Percentiles rank a stretch among this genome's conserved stretches.
phyloP scores from a whole-genome alignment of 2,113 vertebrate genomes.

The Actinemys pallida region DNA sequence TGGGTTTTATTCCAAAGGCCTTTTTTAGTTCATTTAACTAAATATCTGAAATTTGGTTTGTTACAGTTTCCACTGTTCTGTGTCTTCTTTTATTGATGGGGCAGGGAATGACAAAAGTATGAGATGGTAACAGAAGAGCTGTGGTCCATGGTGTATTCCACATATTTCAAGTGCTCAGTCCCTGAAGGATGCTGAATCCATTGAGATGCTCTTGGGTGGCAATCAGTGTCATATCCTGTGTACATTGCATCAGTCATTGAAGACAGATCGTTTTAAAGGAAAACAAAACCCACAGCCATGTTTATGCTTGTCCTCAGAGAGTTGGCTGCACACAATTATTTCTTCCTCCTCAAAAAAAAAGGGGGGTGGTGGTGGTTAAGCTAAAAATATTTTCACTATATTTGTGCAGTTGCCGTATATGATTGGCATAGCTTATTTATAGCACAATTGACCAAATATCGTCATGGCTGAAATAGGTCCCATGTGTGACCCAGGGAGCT shows the following conservation, averaged over 20 bases:
- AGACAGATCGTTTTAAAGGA: neutral
- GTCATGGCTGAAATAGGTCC: rapidly evolving
- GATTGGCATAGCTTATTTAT: neutral
- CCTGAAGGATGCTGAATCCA: neutral
- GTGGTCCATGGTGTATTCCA: neutral
- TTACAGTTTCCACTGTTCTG: rapidly evolving
- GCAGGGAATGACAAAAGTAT: neutral
- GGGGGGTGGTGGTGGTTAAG: neutral
- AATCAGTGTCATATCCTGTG: neutral
- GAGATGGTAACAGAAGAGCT: neutral
- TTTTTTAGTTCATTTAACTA: neutral
- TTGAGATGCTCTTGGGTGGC: neutral
- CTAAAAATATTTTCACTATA: neutral
- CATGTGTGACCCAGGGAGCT: neutral
- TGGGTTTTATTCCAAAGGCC: neutral
- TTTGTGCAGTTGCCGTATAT: neutral
- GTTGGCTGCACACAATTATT: neutral
- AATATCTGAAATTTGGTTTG: neutral
- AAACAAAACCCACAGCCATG: neutral
- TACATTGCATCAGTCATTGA: neutral
- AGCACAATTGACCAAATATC: neutral
- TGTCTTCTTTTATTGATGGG: neutral
- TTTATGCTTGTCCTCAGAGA: neutral
- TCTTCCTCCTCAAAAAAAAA: neutral
- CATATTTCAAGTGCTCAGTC: neutral